A percentile compares a stretch with the other conserved stretches of the same genome.
Evolutionary conservation across 1,140 invertebrate species (phyloP).

Genomic region (Zaprionus ornatus): DNA sequence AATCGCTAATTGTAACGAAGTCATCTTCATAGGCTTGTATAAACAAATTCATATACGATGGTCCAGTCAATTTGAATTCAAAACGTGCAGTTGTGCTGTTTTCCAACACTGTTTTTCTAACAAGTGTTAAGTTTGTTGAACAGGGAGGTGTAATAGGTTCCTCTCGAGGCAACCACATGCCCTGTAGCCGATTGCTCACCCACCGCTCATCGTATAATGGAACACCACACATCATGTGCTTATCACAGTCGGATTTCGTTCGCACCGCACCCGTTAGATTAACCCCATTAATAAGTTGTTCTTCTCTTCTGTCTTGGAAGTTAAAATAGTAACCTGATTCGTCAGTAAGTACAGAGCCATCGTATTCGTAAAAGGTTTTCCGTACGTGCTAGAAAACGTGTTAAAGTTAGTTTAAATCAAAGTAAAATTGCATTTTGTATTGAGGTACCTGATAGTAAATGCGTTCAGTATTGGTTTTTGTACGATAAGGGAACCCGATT

Average conservation of each 20-base stretch:
- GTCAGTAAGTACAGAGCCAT: conserved; percentile 84
- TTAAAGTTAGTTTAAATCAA: neutral
- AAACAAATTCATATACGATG: conserved; percentile 16
- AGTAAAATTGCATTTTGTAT: too few species aligned
- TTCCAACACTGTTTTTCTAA: conserved; percentile 14
- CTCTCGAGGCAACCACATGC: conserved; percentile 40
- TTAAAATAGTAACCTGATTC: conserved; percentile 89
- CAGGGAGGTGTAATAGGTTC: conserved; percentile 15
- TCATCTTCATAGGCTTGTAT: conserved; percentile 27
- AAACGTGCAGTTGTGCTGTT: conserved; percentile 15
- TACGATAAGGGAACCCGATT: conserved; percentile 90
- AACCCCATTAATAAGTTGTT: conserved; percentile 84
- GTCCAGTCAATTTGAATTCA: conserved; percentile 12
- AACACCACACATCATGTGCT: conserved; percentile 88
- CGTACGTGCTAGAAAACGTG: conserved; percentile 85
- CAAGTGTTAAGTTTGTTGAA: neutral
- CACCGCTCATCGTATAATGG: conserved; percentile 87
- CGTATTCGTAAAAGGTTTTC: conserved; percentile 85
- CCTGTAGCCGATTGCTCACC: conserved; percentile 16
- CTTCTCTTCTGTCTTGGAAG: conserved; percentile 88
- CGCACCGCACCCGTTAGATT: conserved; percentile 85
- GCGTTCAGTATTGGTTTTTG: conserved; percentile 87
- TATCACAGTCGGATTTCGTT: conserved; percentile 86
- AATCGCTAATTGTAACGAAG: conserved; percentile 19
- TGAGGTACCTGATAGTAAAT: conserved; percentile 85